Evolutionary conservation across 2,113 vertebrate genomes (phyloP).

Genomic region (Aplodontia rufa): DNA sequence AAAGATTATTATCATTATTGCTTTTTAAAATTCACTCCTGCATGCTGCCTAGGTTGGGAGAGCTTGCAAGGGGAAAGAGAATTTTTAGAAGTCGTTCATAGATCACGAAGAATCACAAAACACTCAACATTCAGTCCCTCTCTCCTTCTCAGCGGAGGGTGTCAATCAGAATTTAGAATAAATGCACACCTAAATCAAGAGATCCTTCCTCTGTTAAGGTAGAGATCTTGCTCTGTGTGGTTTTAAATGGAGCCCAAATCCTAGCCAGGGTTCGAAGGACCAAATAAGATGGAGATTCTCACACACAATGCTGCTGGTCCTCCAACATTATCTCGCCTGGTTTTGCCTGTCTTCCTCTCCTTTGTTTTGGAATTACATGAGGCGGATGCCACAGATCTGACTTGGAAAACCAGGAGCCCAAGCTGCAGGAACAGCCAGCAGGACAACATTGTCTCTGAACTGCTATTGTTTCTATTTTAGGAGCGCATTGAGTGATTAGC

Average conservation of each 20-base stretch:
- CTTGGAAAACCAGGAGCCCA: constrained; percentile 85
- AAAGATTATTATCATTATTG: constrained; percentile 77
- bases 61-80: constrained; percentile 69
- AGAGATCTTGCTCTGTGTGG: constrained; percentile 72
- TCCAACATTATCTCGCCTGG: constrained; percentile 82
- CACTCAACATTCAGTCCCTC: constrained; percentile 79
- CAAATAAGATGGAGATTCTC: constrained; percentile 74
- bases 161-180: constrained; percentile 83
- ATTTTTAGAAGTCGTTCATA: constrained; percentile 78
- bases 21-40: constrained; percentile 77
- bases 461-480: constrained; percentile 91
- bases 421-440: constrained; percentile 84
- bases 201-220: constrained; percentile 77
- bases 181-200: constrained; percentile 81
- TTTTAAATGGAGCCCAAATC: constrained; percentile 79
- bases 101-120: constrained; percentile 78
- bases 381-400: constrained; percentile 82
- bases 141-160: constrained; percentile 75
- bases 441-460: constrained; percentile 86
- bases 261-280: constrained; percentile 61
- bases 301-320: constrained; percentile 79
- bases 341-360: constrained; percentile 76
- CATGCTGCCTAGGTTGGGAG: constrained; percentile 75
- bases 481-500: constrained; percentile 89
- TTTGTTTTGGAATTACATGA: constrained; percentile 86